Evolutionary conservation across 2,113 vertebrate genomes (phyloP).

Genomic region (Corythornis madagascariensis): DNA sequence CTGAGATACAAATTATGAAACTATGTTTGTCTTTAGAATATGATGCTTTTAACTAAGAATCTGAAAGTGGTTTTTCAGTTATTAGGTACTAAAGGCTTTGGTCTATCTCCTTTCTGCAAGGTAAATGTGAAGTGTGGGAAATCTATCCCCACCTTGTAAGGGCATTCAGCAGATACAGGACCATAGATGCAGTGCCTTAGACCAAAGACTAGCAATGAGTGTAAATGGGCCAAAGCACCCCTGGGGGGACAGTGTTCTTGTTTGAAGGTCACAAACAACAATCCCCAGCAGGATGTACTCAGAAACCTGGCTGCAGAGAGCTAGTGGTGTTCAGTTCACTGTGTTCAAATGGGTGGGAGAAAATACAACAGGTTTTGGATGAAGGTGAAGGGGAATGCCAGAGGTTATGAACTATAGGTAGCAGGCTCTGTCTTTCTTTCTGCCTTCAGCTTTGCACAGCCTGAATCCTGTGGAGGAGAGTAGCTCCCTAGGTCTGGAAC

Average conservation of each 20-base stretch:
- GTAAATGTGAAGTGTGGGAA: neutral
- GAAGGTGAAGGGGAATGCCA: neutral
- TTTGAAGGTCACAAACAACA: neutral
- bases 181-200: neutral
- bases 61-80: neutral
- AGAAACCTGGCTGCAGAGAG: neutral
- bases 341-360: neutral
- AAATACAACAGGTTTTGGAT: neutral
- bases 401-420: accelerated
- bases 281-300: neutral
- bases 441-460: neutral
- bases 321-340: neutral
- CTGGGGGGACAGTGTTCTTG: neutral
- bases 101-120: neutral
- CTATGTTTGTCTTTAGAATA: neutral
- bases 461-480: neutral
- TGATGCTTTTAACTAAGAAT: neutral
- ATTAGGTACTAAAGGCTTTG: neutral
- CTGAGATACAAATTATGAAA: neutral
- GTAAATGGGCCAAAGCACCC: neutral
- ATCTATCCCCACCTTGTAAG: neutral
- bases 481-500: neutral
- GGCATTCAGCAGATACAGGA: neutral
- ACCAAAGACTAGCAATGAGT: neutral
- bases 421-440: neutral